These are phyloP conservation scores for Drosophila kikkawai DNA, from an alignment of 1,140 invertebrate species.

Conservation along the genomic window DNA sequence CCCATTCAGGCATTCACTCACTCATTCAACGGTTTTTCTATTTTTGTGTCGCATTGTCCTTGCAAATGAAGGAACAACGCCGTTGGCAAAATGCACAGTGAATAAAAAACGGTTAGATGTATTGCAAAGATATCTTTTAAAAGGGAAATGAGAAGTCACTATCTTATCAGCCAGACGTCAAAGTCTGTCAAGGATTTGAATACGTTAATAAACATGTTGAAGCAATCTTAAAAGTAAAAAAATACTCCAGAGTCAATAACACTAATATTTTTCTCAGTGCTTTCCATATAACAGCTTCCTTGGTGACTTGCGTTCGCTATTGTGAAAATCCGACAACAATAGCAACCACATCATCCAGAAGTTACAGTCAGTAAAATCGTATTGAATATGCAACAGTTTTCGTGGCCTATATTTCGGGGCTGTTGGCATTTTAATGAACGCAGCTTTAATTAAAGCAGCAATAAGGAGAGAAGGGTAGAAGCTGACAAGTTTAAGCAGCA, in stretches of 20 bases:
- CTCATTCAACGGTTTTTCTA: constrained; percentile 58
- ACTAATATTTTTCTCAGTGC: not conserved
- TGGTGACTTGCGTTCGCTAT: constrained; percentile 1
- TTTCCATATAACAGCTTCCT: not conserved
- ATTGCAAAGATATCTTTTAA: not conserved
- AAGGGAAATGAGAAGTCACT: not conserved
- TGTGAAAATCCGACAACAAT: constrained; percentile 6
- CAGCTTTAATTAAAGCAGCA: constrained; percentile 63
- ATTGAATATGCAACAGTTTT: constrained; percentile 81
- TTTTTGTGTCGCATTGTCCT: constrained; percentile 77
- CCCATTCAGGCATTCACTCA: constrained; percentile 57
- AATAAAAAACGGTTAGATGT: constrained; percentile 13
- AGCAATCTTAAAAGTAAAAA: too few species aligned
- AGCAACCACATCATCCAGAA: constrained; percentile 6
- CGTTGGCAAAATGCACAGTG: constrained; percentile 44
- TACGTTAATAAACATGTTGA: too few species aligned
- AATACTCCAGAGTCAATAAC: too few species aligned
- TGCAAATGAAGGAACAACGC: constrained; percentile 75
- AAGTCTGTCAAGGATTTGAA: not conserved
- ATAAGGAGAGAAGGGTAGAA: not conserved
- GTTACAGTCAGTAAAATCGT: constrained; percentile 43
- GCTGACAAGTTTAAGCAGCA: constrained; percentile 60
- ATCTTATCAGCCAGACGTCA: constrained; percentile 42
- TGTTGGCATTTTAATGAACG: constrained; percentile 68
- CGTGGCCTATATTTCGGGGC: constrained; percentile 67